Conservation (phyloP, 2,113 vertebrate genomes). For the Oenanthe melanoleuca region DNA sequence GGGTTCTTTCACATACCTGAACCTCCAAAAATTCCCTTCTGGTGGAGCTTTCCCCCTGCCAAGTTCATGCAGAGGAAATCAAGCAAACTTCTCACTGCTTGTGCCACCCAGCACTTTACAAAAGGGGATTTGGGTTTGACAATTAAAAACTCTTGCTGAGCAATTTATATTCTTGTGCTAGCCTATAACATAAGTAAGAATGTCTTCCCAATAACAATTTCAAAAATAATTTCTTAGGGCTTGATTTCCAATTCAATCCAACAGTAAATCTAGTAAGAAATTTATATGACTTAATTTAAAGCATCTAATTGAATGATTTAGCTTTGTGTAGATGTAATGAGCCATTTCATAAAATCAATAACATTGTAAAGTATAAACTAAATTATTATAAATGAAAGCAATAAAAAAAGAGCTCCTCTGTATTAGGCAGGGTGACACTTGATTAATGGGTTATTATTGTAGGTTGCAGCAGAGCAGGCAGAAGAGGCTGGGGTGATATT, state of each 20-base stretch:
- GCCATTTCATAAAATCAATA: constrained; percentile 74
- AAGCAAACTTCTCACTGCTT: background rate
- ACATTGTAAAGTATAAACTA: constrained; percentile 67
- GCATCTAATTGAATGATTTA: constrained; percentile 70
- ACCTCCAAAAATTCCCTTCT: background rate
- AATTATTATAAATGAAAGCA: constrained; percentile 72
- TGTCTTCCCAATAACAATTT: constrained; percentile 31
- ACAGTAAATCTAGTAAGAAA: constrained; percentile 51
- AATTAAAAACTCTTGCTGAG: background rate
- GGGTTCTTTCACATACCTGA: background rate
- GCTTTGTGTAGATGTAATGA: constrained; percentile 67
- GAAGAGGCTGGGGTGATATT: background rate
- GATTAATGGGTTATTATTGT: background rate
- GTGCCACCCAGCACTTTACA: background rate
- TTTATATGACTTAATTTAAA: constrained; percentile 66
- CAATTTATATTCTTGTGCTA: background rate
- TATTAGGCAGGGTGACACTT: background rate
- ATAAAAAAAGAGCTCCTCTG: constrained; percentile 59
- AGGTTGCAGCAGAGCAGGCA: constrained; percentile 20
- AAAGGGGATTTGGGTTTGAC: background rate
- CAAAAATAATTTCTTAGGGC: constrained; percentile 34
- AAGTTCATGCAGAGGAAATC: background rate
- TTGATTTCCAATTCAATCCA: constrained; percentile 54
- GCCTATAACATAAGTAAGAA: background rate
- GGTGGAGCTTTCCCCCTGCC: background rate